A percentile compares a stretch with the other conserved stretches of the same genome.
These are phyloP conservation scores for Lordiphosa stackelbergi DNA, from an alignment of 1,140 invertebrate species.

Conservation along the genomic window DNA sequence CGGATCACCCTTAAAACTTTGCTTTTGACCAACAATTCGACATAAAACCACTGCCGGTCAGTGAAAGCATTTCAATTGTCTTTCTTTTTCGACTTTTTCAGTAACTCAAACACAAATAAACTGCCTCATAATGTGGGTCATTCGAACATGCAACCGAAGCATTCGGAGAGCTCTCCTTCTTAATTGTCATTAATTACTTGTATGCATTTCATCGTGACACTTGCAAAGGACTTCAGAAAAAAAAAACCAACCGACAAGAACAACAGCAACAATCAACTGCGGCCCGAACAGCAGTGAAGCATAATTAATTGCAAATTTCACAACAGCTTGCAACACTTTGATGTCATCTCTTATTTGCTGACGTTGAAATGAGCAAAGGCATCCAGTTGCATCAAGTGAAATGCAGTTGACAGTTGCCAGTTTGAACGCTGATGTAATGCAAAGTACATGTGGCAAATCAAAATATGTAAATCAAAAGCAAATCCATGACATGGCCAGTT, in stretches of 20 bases:
- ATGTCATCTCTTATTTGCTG: slow-evolving; percentile 9
- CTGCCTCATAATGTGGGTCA: slow-evolving; percentile 51
- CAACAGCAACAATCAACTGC: slow-evolving; percentile 12
- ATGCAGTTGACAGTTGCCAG: slow-evolving; percentile 15
- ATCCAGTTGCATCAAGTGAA: slow-evolving; percentile 4
- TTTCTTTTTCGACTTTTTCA: no score
- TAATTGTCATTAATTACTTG: slow-evolving; percentile 49
- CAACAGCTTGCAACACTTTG: slow-evolving; percentile 28
- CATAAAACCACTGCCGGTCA: no score
- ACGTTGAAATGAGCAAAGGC: slow-evolving; percentile 19
- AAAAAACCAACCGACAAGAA: slow-evolving; percentile 5
- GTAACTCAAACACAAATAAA: no score
- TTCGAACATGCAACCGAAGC: slow-evolving; percentile 30
- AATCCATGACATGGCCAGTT: slow-evolving; percentile 33
- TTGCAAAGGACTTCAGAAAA: slow-evolving; percentile 20
- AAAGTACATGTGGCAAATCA: slow-evolving; percentile 21
- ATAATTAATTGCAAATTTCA: slow-evolving; percentile 59
- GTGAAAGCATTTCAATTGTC: no score
- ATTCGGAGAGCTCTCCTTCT: slow-evolving; percentile 31
- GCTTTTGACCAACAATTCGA: no score
- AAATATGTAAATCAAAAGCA: slow-evolving; percentile 26
- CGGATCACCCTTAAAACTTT: no score
- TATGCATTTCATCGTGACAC: slow-evolving; percentile 29
- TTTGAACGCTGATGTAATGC: slow-evolving; percentile 2
- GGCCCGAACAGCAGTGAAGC: slow-evolving; percentile 23